These are phyloP conservation scores for Petrolisthes cinctipes DNA, from an alignment of 2,888 invertebrate species.

Conservation along the genomic window DNA sequence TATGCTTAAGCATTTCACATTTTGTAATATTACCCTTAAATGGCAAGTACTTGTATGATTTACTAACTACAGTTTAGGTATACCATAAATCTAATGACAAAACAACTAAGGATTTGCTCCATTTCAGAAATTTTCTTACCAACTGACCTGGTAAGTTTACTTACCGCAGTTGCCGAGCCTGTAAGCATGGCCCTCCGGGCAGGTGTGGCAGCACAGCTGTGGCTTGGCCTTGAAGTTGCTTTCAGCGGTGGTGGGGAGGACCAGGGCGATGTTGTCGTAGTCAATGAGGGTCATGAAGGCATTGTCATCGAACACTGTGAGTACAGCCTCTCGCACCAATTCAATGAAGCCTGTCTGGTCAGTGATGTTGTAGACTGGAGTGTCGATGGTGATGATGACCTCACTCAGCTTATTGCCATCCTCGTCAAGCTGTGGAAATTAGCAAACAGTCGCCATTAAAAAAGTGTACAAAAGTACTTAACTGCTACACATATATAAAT, in stretches of 20 bases:
- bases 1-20: no score
- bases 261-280: constrained; percentile 66
- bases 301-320: constrained; percentile 65
- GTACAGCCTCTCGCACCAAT: constrained; percentile 65
- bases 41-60: no score
- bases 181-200: constrained; percentile 66
- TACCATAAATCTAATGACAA: background rate
- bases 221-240: constrained; percentile 64
- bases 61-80: no score
- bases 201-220: constrained; percentile 65
- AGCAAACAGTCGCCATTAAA: no score
- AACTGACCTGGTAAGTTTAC: background rate
- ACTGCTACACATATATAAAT: no score
- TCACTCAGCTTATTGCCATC: constrained; percentile 63
- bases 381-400: constrained; percentile 66
- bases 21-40: no score
- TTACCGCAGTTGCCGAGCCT: constrained; percentile 66
- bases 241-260: constrained; percentile 57
- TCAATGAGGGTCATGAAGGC: constrained; percentile 66
- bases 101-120: background rate
- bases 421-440: constrained; percentile 55
- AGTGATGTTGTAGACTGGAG: constrained; percentile 66
- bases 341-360: constrained; percentile 66
- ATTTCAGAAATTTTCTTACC: background rate
- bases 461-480: no score